Evolutionary conservation across 1,140 invertebrate species (phyloP), one percentile per base, ranked within the genome.

Genomic region (Achatina immaculata): DNA sequence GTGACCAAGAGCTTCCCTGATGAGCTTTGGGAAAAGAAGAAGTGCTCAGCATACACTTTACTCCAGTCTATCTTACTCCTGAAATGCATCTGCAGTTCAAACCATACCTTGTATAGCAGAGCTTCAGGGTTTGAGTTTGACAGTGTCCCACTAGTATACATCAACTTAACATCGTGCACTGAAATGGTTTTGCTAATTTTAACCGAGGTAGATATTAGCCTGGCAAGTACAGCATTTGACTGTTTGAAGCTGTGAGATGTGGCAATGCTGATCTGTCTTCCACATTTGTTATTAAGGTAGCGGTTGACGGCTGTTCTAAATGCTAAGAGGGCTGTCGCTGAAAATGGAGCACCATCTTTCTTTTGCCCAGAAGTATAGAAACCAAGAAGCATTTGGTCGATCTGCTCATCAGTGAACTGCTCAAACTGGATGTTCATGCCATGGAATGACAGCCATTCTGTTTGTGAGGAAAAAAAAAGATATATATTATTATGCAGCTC

Each of bases 61-160:
- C 68, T 80, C 78, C 78, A 80, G 43, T 71, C 66, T 31, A 80
- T 38, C 31, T 72, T 80, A 55, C 45, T 72, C 21, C 82, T 58
- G 58, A 83, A 83, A 42, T 83, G 74, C n/a, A 83, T 58, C 75
- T 83, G 82, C 16, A 83, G 55, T 36, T 83, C 82, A 74, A 83
- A 83, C 82, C 82, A 83, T 7, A 83, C 82, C 31, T 83, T 83
- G 62, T 66, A 62, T 38, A 83, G 45, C 48, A 83, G 36, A n/a
- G 82, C 77, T 55, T 73, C 34, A 3, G 82, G 82, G 55, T 36
- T 83, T 43, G 80, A 72, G 31, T 45, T 62, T 11, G 73, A 58
- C 40, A 83, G 40, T 2, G 74, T 51, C 7, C 78, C 78, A 72
- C 31, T 80, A 19, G 68, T 65, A 34, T 80, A 80, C 66, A 80